Base-by-base conservation (phyloP, 2,113 vertebrate genomes). In the Gymnorhina tibicen region DNA sequence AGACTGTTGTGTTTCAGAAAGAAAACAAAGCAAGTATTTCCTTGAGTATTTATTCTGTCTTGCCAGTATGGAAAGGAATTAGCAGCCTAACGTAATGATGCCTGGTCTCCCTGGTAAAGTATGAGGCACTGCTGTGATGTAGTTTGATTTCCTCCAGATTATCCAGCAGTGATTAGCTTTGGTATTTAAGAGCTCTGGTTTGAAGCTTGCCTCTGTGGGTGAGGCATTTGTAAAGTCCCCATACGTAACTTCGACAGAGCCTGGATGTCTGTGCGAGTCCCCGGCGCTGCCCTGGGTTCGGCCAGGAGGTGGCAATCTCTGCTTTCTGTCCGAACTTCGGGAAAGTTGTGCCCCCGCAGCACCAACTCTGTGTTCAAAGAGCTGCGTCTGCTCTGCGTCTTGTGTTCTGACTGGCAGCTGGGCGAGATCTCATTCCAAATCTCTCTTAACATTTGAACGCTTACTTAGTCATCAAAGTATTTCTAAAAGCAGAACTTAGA, bases 241-340 rank as follows among this genome's bases (percentile, higher is more conserved):
- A 20, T 5, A 13, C 15, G 8, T 16, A n/a, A 11, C 85, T 86
- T 80, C 11, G 4, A 10, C 46, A 10, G n/a, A 46, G 27, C 37
- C n/a, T 21, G 59, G 21, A 5, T 41, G 44, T 59, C 27, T 8
- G 15, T 1, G n/a, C 18, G 23, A 30, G 37, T 14, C 20, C 10
- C 32, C 8, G 33, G 42, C 72, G 80, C 89, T 84, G 60, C 87
- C 16, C 79, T 44, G 41, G 11, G 10, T 33, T 89, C 47, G 49
- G 93, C 69, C 97, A 96, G 95, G 87, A 97, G 96, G 87, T 97
- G 96, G 97, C 95, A 97, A 83, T 97, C 70, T 95, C 90, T 90
- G 4, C 95, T 93, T 96, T 95, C 73, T 53, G 24, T 90, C 93
- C 16, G 92, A 67, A 73, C 90, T 85, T 80, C 5, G 8, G 32